Percentiles rank a stretch among this genome's conserved stretches.
phyloP scores from a whole-genome alignment of 2,797 vertebrate genomes.

The Cheirogaleus major region DNA sequence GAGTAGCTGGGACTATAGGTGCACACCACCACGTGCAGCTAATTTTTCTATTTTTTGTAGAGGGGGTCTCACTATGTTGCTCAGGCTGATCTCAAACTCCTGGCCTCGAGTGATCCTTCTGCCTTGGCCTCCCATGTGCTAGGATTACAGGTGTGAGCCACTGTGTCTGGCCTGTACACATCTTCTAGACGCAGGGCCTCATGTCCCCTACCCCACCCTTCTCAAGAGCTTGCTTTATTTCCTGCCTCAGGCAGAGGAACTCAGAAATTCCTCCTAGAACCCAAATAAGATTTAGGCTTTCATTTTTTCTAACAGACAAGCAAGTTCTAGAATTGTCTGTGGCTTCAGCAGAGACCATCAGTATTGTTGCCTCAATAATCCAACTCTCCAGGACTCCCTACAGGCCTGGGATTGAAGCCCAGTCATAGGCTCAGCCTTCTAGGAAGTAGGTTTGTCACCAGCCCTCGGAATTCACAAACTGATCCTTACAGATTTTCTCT shows the following conservation, averaged over 20 bases:
- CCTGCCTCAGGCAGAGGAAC: not conserved
- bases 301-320: conserved; percentile 20
- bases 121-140: not conserved
- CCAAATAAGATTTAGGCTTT: conserved; percentile 38
- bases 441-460: conserved; percentile 42
- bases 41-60: not conserved
- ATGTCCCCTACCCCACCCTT: not conserved
- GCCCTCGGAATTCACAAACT: not conserved
- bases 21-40: not conserved
- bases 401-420: conserved; percentile 25
- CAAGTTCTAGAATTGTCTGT: conserved; percentile 47
- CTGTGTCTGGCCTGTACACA: accelerated
- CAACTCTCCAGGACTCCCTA: conserved; percentile 6
- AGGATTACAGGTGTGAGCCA: not conserved
- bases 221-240: conserved; percentile 44
- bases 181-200: not conserved
- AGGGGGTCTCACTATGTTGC: not conserved
- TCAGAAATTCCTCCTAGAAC: not conserved
- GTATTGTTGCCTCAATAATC: conserved; percentile 37
- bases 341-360: not conserved
- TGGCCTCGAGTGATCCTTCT: not conserved
- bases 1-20: too few relatives aligned
- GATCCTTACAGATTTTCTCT: not conserved
- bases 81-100: not conserved
- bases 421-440: not conserved